Evolutionary conservation across 1,140 invertebrate genomes (phyloP).

Genomic region (Popillia japonica): DNA sequence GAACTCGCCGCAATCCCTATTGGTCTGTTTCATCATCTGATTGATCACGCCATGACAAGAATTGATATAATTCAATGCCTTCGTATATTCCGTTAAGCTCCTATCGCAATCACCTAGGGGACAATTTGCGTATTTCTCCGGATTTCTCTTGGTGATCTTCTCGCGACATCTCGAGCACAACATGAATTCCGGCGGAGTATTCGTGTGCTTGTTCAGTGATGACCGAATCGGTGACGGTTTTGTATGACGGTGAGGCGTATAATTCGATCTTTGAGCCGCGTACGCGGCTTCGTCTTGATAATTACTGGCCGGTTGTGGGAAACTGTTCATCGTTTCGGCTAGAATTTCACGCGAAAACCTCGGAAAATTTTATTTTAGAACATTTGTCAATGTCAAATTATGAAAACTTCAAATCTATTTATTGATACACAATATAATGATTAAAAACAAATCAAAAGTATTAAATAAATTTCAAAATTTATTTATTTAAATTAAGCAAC

Average conservation of each 20-base stretch:
- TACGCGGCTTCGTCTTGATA: not conserved
- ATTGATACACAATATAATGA: too few species aligned
- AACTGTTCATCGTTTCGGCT: slow-evolving; percentile 9
- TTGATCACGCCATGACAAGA: slow-evolving; percentile 32
- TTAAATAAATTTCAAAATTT: too few species aligned
- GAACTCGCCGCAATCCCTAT: not conserved
- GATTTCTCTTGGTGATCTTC: not conserved
- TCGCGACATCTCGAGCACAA: slow-evolving; percentile 11
- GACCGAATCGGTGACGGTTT: not conserved
- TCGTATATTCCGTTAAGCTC: slow-evolving; percentile 18
- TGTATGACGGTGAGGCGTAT: not conserved
- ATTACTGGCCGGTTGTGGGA: not conserved
- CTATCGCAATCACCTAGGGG: not conserved
- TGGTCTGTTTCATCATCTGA: slow-evolving; percentile 20
- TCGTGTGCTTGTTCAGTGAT: slow-evolving; percentile 2
- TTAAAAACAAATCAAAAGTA: too few species aligned
- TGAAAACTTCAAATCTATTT: not conserved
- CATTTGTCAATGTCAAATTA: slow-evolving; percentile 5
- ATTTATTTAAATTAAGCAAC: too few species aligned
- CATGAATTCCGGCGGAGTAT: slow-evolving; percentile 26
- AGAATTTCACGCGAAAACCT: slow-evolving; percentile 8
- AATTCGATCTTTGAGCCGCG: not conserved
- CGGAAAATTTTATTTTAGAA: not conserved
- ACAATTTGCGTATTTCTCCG: not conserved
- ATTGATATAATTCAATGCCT: slow-evolving; percentile 35